Conservation (phyloP, 2,888 invertebrate species). For the Amiota mariae region DNA sequence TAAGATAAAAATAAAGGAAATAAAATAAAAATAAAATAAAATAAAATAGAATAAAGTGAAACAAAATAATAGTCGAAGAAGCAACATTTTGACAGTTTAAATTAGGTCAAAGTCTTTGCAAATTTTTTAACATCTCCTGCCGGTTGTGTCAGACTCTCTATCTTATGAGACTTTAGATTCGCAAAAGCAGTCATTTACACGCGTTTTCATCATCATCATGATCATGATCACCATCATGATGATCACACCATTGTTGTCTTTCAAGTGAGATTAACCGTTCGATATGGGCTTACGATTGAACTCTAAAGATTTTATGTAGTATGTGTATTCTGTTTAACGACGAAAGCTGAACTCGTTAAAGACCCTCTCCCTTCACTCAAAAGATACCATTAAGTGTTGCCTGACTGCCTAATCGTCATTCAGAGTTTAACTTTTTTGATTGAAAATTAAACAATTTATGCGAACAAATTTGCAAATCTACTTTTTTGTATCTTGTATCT, state of each 20-base stretch:
- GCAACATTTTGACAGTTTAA: slow-evolving; percentile 52
- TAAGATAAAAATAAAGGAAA: slow-evolving; percentile 21
- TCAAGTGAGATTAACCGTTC: background rate
- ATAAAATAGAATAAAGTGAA: too few relatives aligned
- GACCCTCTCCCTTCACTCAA: too few relatives aligned
- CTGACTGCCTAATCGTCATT: too few relatives aligned
- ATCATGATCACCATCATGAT: too few relatives aligned
- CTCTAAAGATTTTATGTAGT: background rate
- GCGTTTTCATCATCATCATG: too few relatives aligned
- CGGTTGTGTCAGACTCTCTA: background rate
- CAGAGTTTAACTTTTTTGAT: slow-evolving; percentile 11
- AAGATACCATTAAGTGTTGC: too few relatives aligned
- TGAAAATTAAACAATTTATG: slow-evolving; percentile 17
- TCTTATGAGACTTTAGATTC: slow-evolving; percentile 17
- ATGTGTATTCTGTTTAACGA: too few relatives aligned
- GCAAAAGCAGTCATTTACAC: slow-evolving; percentile 37
- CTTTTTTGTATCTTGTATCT: background rate
- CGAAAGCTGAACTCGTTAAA: too few relatives aligned
- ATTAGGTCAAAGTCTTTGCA: slow-evolving; percentile 61
- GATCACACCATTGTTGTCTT: background rate
- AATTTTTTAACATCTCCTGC: slow-evolving; percentile 17
- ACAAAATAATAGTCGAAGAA: background rate
- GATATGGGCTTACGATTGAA: slow-evolving; percentile 13
- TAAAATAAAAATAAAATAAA: slow-evolving; percentile 30
- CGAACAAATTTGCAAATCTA: slow-evolving; percentile 19